A percentile compares a stretch with the other conserved stretches of the same genome.
These are phyloP conservation scores for Micromesistius poutassou DNA, from an alignment of 2,797 vertebrate genomes.

Conservation along the genomic window DNA sequence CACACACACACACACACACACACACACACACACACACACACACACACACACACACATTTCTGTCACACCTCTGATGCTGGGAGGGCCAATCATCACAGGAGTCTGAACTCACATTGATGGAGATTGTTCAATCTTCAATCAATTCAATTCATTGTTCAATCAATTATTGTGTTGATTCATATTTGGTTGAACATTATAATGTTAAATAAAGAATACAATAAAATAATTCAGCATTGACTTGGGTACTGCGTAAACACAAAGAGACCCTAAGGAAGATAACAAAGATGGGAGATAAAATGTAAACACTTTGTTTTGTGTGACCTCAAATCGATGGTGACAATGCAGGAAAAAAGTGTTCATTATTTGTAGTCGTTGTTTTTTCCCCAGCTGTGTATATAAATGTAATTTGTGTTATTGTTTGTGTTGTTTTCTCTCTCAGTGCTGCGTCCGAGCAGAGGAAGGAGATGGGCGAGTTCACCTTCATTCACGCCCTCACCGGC, in stretches of 20 bases:
- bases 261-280: background rate
- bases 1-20: slow-evolving; percentile 11
- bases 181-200: background rate
- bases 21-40: slow-evolving; percentile 2
- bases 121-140: background rate
- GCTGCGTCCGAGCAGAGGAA: slow-evolving; percentile 54
- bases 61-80: background rate
- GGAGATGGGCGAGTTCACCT: slow-evolving; percentile 84
- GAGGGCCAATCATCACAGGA: background rate
- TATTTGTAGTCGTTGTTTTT: slow-evolving; percentile 1
- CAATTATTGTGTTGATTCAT: background rate
- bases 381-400: background rate
- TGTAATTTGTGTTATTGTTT: background rate
- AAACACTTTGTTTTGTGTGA: background rate
- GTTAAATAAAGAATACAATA: background rate
- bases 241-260: background rate
- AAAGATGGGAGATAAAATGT: background rate
- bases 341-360: background rate
- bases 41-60: background rate
- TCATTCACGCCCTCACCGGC: slow-evolving; percentile 84
- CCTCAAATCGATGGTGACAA: background rate
- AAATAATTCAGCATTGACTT: background rate
- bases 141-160: too few relatives aligned
- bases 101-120: background rate
- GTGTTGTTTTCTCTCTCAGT: slow-evolving; percentile 59